Percentiles rank a stretch among this genome's conserved stretches.
These are phyloP conservation scores for Sturnira hondurensis DNA, from an alignment of 2,113 vertebrate genomes.

Conservation along the genomic window DNA sequence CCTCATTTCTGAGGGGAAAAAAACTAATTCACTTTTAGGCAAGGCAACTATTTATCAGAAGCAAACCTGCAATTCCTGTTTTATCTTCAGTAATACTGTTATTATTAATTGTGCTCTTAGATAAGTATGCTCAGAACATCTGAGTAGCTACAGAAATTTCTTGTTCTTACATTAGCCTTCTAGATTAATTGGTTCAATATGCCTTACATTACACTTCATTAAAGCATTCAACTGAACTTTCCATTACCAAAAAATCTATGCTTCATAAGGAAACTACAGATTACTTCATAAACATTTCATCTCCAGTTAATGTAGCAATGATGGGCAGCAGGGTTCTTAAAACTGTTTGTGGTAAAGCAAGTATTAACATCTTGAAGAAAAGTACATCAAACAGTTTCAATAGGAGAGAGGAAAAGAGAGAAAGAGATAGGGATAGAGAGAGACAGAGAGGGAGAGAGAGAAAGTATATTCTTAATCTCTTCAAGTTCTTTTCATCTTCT, in stretches of 20 bases:
- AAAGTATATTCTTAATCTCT: background rate
- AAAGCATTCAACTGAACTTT: constrained; percentile 52
- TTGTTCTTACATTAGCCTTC: constrained; percentile 24
- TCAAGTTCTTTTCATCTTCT: background rate
- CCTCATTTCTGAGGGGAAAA: background rate
- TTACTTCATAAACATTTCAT: constrained; percentile 65
- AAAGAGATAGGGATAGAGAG: background rate
- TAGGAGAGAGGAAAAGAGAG: background rate
- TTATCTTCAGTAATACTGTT: background rate
- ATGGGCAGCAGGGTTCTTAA: constrained; percentile 45
- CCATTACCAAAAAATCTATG: constrained; percentile 49
- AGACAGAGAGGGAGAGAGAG: background rate
- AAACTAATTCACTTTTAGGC: background rate
- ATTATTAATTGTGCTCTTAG: background rate
- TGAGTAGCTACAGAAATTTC: constrained; percentile 38
- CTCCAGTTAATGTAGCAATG: constrained; percentile 21
- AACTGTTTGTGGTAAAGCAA: constrained; percentile 15
- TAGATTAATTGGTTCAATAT: constrained; percentile 43
- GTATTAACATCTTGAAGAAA: constrained; percentile 39
- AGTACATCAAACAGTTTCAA: background rate
- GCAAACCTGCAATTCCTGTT: background rate
- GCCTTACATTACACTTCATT: constrained; percentile 44
- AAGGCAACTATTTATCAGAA: constrained; percentile 26
- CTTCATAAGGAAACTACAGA: constrained; percentile 48
- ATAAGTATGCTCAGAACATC: constrained; percentile 49